A percentile compares a stretch with the other conserved stretches of the same genome.
Evolutionary conservation across 2,113 vertebrate species (phyloP).

Genomic region (Plecotus auritus): DNA sequence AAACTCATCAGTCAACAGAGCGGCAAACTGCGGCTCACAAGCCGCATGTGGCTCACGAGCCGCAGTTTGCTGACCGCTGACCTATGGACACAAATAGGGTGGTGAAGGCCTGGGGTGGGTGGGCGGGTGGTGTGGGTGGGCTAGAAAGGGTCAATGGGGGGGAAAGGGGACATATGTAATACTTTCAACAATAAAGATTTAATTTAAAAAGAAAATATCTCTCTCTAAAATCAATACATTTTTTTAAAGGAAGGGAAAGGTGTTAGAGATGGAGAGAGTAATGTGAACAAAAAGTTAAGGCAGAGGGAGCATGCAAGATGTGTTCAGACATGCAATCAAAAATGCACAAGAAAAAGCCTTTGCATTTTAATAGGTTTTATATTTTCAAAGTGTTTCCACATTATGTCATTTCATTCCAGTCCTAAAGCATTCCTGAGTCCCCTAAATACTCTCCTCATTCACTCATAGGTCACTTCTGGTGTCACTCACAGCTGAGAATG

Average conservation of each 20-base stretch:
- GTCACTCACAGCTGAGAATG: background rate
- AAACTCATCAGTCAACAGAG: no score
- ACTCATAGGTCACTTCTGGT: constrained; percentile 5
- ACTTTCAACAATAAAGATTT: no score
- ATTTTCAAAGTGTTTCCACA: background rate
- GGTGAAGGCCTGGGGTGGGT: no score
- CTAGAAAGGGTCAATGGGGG: no score
- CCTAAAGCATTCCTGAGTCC: background rate
- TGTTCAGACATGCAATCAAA: background rate
- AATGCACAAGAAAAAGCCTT: background rate
- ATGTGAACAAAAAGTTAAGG: background rate
- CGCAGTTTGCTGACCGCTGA: no score
- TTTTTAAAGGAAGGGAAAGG: background rate
- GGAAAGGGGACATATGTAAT: no score
- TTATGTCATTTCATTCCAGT: background rate
- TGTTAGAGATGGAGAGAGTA: background rate
- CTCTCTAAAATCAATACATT: background rate
- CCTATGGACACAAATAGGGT: no score
- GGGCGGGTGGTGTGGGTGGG: no score
- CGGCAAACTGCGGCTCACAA: no score
- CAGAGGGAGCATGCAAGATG: background rate
- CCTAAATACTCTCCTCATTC: constrained; percentile 14
- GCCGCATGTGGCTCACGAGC: no score
- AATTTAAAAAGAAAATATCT: background rate
- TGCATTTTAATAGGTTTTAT: background rate